Evolutionary conservation across 2,113 vertebrate species (phyloP), one percentile per base, ranked within the genome.

Genomic region (Cromileptes altivelis): DNA sequence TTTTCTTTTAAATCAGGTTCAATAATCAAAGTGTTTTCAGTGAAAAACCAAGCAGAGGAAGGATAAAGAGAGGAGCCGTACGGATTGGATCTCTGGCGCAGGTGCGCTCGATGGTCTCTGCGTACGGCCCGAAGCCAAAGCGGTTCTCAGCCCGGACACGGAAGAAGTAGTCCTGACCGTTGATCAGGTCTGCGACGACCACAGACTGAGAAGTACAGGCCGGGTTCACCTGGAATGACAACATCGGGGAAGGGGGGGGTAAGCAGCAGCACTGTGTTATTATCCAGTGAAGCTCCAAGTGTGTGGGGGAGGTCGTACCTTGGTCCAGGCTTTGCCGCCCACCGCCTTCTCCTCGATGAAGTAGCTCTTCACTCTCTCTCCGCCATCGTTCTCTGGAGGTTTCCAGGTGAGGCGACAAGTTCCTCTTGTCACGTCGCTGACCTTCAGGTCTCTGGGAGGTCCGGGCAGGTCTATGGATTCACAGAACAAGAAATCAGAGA

Each of bases 341-440:
- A 97, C 96, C 1, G 96, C 97, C 91, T 97, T 99, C 93, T 97
- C 98, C 92, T 99, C 98, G 23, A 99, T 96, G 71, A 97, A 97
- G 87, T 99, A 99, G 90, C 97, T 97, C 94, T 97, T 98, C 82
- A 99, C 96, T 89, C 97, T 96, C 52, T 99, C 97, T 85, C 98
- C 98, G 80, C 98, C 98, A 49, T 99, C 98, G 63, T 96, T 95
- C 21, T 96, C 97, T 75, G 98, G 98, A 86, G 97, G 95, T 90
- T 98, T 99, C 98, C 98, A 99, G 60, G 96, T 94, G 84, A 99
- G 97, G 93, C 95, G 96, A 88, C 98, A 99, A 60, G 96, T 98
- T 42, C 98, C 95, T 73, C 98, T 96, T 25, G 98, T 98, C 69
- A 99, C 94, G 58, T 99, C 98, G 73, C 95, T 97, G 61, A 99